Evolutionary conservation across 2,888 invertebrate species (phyloP), one percentile per base, ranked within the genome.

Genomic region (Gerris lacustris): DNA sequence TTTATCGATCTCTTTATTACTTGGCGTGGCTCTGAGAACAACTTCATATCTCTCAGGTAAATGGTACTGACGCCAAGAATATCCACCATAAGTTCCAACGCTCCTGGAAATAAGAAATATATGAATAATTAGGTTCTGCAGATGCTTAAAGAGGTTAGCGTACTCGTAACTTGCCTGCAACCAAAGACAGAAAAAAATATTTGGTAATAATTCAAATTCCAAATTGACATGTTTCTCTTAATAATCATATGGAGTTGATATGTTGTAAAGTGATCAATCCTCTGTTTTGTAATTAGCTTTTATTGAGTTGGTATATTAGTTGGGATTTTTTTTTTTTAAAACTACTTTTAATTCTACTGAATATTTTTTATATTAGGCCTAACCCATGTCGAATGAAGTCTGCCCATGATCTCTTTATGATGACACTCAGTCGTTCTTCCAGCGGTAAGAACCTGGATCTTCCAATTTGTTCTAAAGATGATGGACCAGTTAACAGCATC

Each of bases 401-500:
- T 1, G 80, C 80, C 80, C 85, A 83, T 69, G 82, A 78, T 44
- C 82, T 80, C 73, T 84, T 82, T 67, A 86, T 78, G 71, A 81
- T 80, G 55, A 82, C 80, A 75, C 84, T 85, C 17, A 86, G 79
- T 73, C 82, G 82, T 75, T 85, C 85, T 78, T 90, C 89, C 6
- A 83, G 82, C 44, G 81, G 77, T 18, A 83, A 85, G 70, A 87
- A 83, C 9, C 87, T 83, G 67, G 88, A 82, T 47, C 89, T 83
- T 2, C 86, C 85, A 71, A 88, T 82, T 81, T 88, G 87, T 75
- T 87, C 86, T 77, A 87, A 84, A 63, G 88, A 78, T 55, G 85
- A 83, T 63, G 88, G 88, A 6, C 89, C 89, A 75, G 89, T 82
- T 44, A 89, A 78, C 47, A 88, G 81, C 9, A 88, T 82, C 72